phyloP scores from a whole-genome alignment of 2,113 vertebrate genomes.

The Fregata magnificens region DNA sequence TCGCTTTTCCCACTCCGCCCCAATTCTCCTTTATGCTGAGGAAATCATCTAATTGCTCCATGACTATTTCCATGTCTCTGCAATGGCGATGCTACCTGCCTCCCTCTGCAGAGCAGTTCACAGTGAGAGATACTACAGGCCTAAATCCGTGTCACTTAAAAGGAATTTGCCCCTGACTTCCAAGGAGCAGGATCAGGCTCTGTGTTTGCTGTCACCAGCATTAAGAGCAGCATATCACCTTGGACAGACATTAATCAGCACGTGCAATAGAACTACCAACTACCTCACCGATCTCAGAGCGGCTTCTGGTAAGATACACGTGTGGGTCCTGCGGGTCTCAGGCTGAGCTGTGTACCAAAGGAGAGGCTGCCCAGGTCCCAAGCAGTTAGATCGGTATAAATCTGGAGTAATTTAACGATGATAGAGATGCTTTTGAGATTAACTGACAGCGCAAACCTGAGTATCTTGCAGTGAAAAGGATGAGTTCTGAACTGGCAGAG shows the following conservation, averaged over 20 bases:
- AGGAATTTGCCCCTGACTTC: not conserved
- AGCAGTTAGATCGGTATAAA: not conserved
- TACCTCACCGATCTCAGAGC: not conserved
- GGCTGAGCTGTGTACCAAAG: not conserved
- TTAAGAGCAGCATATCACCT: not conserved
- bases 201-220: accelerated
- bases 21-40: not conserved
- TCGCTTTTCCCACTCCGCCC: not conserved
- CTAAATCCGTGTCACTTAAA: accelerated
- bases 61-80: not conserved
- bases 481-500: not conserved
- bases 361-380: not conserved
- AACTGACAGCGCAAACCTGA: not conserved
- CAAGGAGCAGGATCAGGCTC: not conserved
- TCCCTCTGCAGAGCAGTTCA: not conserved
- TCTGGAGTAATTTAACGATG: not conserved
- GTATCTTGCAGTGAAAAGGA: not conserved
- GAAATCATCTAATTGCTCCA: not conserved
- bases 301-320: accelerated
- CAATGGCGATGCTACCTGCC: not conserved
- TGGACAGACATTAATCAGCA: not conserved
- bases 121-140: not conserved
- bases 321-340: not conserved
- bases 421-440: not conserved
- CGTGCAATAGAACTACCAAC: not conserved